Percentiles rank a stretch among this genome's conserved stretches.
phyloP scores from a whole-genome alignment of 2,888 invertebrate genomes.

The Lochmaea capreae region DNA sequence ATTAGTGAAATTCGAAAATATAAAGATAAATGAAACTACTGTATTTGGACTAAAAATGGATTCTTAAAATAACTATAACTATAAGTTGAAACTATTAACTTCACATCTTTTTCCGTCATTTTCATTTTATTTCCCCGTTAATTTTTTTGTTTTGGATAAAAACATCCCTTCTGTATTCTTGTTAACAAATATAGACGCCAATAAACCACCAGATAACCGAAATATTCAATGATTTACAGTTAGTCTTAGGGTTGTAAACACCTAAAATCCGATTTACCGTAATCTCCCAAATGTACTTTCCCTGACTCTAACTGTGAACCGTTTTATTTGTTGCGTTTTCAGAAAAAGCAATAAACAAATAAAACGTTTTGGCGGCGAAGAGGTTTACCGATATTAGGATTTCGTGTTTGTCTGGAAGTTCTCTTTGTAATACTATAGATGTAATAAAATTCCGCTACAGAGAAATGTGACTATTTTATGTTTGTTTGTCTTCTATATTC shows the following conservation, averaged over 20 bases:
- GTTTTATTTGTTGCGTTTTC: slow-evolving; percentile 9
- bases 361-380: slow-evolving; percentile 10
- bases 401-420: not conserved
- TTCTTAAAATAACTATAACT: no score
- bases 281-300: slow-evolving; percentile 12
- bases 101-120: no score
- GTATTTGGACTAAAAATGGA: no score
- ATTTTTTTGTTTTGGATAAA: not conserved
- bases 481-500: no score
- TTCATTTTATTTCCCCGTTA: not conserved
- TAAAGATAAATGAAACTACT: no score
- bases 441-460: not conserved
- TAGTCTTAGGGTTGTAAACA: slow-evolving; percentile 21
- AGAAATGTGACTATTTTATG: not conserved
- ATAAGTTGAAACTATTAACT: no score
- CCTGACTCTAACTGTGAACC: not conserved
- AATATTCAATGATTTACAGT: slow-evolving; percentile 30
- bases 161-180: not conserved
- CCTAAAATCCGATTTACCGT: slow-evolving; percentile 23
- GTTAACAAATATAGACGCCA: not conserved
- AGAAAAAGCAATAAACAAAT: slow-evolving; percentile 25
- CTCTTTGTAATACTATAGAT: not conserved
- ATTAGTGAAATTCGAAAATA: no score
- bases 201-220: slow-evolving; percentile 19
- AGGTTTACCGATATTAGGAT: slow-evolving; percentile 21